Base-by-base conservation (phyloP, 2,888 invertebrate genomes). In the Willowsia nigromaculata region DNA sequence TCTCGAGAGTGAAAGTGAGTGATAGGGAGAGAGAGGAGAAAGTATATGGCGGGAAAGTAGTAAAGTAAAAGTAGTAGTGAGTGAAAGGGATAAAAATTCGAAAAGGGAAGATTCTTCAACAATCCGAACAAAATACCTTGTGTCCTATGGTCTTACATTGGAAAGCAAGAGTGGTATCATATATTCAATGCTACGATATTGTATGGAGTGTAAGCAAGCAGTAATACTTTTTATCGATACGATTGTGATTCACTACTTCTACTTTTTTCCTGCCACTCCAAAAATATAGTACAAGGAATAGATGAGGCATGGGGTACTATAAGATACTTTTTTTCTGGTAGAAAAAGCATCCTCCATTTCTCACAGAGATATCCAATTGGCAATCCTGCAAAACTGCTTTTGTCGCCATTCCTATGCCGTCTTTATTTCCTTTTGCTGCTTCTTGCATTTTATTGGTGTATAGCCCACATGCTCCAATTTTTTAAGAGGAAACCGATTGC, bases 191-290 rank as follows among this genome's bases (percentile, higher is more conserved):
- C 43, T 43, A 43, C 37, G 37, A 37, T n/a, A 53, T n/a, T 53
- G 13, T 18, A 22, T 53, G n/a, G n/a, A n/a, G n/a, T 43, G 62
- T 62, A 30, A 62, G 33, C 62, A 62, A 30, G 33, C 62, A 62
- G 33, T 62, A 62, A 62, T 62, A 62, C 62, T 62, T 62, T n/a
- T n/a, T 33, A 62, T 62, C 33, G 62, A 62, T 62, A 33, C 33
- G 62, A 62, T 25, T 33, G 33, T 71, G 40, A 40, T 37, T 71
- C 37, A 40, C 37, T 71, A 37, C 71, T 13, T 9, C 15, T 71
- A 9, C 40, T 3, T 43, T 53, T 18, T 22, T 53, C n/a, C 53
- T 53, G n/a, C 53, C 43, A 43, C 43, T 1, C 43, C 9, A 53
- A 56, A 22, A 56, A n/a, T n/a, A n/a, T 25, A 43, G 5, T 13